Evolutionary conservation across 2,797 vertebrate genomes (phyloP).

Genomic region (Melanotaenia boesemani): DNA sequence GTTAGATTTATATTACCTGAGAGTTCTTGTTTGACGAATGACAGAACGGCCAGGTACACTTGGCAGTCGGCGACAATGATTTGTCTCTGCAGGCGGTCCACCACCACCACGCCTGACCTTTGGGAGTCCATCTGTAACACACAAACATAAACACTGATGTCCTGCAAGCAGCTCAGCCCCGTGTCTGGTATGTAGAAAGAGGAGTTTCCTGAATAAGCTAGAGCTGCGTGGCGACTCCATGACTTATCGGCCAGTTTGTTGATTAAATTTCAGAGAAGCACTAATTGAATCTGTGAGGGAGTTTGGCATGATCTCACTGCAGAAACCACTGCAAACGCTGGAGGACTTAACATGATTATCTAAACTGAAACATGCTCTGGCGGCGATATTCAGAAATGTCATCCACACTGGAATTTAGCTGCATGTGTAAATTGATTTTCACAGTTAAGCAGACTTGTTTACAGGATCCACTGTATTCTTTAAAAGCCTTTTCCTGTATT

Average conservation of each 20-base stretch:
- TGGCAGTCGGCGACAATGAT: slow-evolving; percentile 99
- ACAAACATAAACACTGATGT: slow-evolving; percentile 20
- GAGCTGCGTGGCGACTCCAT: slow-evolving; percentile 8
- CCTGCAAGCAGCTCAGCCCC: slow-evolving; percentile 2
- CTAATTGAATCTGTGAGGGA: slow-evolving; percentile 62
- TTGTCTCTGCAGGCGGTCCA: slow-evolving; percentile 96
- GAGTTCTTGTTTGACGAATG: slow-evolving; percentile 97
- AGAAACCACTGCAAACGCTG: slow-evolving; percentile 32
- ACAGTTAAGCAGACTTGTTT: too few species aligned
- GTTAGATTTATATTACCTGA: slow-evolving; percentile 84
- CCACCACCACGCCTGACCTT: slow-evolving; percentile 88
- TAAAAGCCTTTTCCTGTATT: too few species aligned
- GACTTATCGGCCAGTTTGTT: slow-evolving; percentile 33
- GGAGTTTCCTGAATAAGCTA: slow-evolving; percentile 27
- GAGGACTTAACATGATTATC: slow-evolving; percentile 37
- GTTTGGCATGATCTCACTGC: slow-evolving; percentile 65
- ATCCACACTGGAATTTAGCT: slow-evolving; percentile 21
- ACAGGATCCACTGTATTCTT: too few species aligned
- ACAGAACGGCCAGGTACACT: slow-evolving; percentile 97
- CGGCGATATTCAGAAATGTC: slow-evolving; percentile 6
- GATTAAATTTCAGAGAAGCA: slow-evolving; percentile 66
- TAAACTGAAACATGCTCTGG: slow-evolving; percentile 18
- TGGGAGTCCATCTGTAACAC: slow-evolving; percentile 88
- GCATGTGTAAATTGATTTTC: neutral
- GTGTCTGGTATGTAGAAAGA: slow-evolving; percentile 7